Conservation (phyloP, 2,888 invertebrate species). For the Drosophila sordidapex region DNA sequence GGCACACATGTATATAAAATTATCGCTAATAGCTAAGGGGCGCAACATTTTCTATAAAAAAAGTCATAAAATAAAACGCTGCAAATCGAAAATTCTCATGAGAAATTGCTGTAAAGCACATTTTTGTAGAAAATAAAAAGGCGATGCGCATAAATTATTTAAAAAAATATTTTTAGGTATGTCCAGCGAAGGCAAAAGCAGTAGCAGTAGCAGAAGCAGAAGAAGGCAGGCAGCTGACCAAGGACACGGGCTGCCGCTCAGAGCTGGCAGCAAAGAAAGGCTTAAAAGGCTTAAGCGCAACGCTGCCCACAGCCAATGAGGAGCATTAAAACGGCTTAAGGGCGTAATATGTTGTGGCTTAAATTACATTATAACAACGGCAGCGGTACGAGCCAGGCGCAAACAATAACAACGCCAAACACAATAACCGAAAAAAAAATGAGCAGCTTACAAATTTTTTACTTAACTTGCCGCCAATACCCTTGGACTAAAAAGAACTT, state of each 20-base stretch:
- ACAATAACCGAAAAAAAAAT: conserved; percentile 43
- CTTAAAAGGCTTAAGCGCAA: conserved; percentile 61
- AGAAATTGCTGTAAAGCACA: conserved; percentile 41
- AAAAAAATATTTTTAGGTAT: conserved; percentile 33
- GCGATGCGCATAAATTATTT: conserved; percentile 52
- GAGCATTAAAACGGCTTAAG: conserved; percentile 75
- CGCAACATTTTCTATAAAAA: conserved; percentile 27
- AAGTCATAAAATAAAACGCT: conserved; percentile 43
- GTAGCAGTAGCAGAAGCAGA: background rate
- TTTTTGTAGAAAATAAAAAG: conserved; percentile 16
- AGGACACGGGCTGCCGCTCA: conserved; percentile 24
- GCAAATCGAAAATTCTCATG: conserved; percentile 52
- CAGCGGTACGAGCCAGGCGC: conserved; percentile 20
- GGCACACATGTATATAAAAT: conserved; percentile 55
- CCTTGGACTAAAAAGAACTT: background rate
- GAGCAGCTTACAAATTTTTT: conserved; percentile 43
- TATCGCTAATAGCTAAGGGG: conserved; percentile 50
- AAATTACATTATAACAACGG: conserved; percentile 67
- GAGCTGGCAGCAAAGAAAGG: conserved; percentile 47
- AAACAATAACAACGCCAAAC: conserved; percentile 58
- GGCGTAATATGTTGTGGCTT: conserved; percentile 75
- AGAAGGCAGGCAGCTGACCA: conserved; percentile 22
- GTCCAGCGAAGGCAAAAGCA: background rate
- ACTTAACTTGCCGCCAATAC: conserved; percentile 39
- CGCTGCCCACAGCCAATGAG: conserved; percentile 61